phyloP scores from a whole-genome alignment of 2,888 invertebrate genomes.

The Spisula subtruncata region DNA sequence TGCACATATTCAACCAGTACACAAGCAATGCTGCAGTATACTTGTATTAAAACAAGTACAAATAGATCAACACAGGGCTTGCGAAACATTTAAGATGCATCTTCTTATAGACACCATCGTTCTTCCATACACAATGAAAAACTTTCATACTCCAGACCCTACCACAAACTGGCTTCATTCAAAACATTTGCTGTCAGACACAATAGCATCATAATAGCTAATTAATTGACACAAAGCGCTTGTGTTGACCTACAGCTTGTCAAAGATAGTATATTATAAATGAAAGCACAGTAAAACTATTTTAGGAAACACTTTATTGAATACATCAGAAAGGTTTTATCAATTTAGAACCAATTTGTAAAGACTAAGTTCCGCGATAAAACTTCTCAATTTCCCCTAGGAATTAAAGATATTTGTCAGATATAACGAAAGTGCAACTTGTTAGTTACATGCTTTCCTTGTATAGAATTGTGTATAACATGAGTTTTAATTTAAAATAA shows the following conservation, averaged over 20 bases:
- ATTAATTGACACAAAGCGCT: neutral
- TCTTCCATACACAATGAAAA: no score
- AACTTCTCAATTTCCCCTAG: neutral
- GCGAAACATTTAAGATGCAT: no score
- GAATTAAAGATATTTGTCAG: neutral
- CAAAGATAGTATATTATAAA: neutral
- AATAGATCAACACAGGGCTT: no score
- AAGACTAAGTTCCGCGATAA: neutral
- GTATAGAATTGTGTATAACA: neutral
- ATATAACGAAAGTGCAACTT: neutral
- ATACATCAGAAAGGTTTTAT: neutral
- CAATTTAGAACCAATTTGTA: neutral
- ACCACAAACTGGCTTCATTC: no score
- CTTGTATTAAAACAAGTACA: no score
- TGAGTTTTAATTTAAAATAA: neutral
- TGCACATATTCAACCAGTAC: no score
- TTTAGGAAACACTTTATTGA: conserved; percentile 9
- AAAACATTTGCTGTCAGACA: neutral
- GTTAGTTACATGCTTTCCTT: neutral
- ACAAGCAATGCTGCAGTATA: no score
- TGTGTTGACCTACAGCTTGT: neutral
- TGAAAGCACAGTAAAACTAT: neutral
- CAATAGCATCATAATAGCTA: neutral
- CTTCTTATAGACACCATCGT: no score
- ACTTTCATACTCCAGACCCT: no score